A percentile compares a stretch with the other conserved stretches of the same genome.
These are phyloP conservation scores for Heliconius congener DNA, from an alignment of 1,140 invertebrate genomes.

Conservation along the genomic window DNA sequence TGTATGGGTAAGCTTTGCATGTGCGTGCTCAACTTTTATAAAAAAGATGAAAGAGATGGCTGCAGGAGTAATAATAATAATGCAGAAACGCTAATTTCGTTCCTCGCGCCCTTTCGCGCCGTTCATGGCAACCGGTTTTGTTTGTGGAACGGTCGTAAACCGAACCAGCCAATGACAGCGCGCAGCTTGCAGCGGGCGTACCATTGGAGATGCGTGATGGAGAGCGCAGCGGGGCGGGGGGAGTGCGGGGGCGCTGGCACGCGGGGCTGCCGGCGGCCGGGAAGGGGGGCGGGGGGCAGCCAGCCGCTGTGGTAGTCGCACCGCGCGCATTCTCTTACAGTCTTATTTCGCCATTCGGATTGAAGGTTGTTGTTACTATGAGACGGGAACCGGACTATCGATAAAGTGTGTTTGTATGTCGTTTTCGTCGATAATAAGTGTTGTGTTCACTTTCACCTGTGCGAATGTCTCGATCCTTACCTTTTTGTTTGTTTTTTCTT, in stretches of 20 bases:
- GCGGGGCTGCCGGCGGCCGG: slow-evolving; percentile 42
- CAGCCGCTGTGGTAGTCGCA: slow-evolving; percentile 51
- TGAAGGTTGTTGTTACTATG: slow-evolving; percentile 78
- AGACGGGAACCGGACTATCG: slow-evolving; percentile 75
- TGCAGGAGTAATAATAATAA: slow-evolving; percentile 71
- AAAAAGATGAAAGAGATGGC: slow-evolving; percentile 52
- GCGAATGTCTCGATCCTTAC: slow-evolving; percentile 80
- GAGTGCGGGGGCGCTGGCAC: not conserved
- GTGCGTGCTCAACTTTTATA: slow-evolving; percentile 4
- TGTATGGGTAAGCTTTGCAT: not conserved
- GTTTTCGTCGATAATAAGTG: slow-evolving; percentile 80
- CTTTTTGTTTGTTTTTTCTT: slow-evolving; percentile 78
- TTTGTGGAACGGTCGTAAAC: slow-evolving; percentile 77
- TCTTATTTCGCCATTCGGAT: slow-evolving; percentile 75
- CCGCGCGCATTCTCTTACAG: slow-evolving; percentile 55
- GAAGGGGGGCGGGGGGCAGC: slow-evolving; percentile 57
- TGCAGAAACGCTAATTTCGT: slow-evolving; percentile 72
- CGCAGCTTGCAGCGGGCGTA: slow-evolving; percentile 59
- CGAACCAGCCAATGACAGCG: slow-evolving; percentile 59
- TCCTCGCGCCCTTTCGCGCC: slow-evolving; percentile 75
- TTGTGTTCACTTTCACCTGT: slow-evolving; percentile 80
- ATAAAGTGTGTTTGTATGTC: slow-evolving; percentile 81
- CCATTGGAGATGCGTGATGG: slow-evolving; percentile 68
- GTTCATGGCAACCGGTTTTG: slow-evolving; percentile 78
- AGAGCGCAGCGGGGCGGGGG: slow-evolving; percentile 48